Base-by-base conservation (phyloP, 2,888 invertebrate genomes). In the Drosophila kuntzei region DNA sequence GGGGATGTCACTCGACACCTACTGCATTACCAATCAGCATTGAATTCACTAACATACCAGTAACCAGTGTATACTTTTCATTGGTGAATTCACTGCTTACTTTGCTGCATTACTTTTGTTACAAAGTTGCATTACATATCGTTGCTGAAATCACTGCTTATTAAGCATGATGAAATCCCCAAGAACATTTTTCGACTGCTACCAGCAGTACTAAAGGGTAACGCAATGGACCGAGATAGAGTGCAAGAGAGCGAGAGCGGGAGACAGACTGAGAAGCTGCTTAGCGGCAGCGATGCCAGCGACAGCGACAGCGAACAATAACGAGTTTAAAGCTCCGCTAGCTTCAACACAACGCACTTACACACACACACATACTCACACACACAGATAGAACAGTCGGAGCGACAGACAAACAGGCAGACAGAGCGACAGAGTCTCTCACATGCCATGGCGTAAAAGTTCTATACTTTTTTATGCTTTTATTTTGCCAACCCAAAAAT, bases 261-360 rank as follows among this genome's bases (percentile, higher is more conserved):
- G 43, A 46, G 46, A 53, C 39, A 39, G 59, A 54, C n/a, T 14
- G 65, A 66, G 72, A 79, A 78, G 84, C 80, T 79, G 82, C 68
- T 80, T 66, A 65, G 59, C 44, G 63, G 54, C 55, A 43, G 44
- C 25, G 51, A n/a, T 37, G 66, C 9, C 44, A 25, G 20, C 54
- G 34, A 16, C 54, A 43, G 36, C 36, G 32, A 16, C 71, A 14
- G 50, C 58, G 39, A n/a, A 63, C 71, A 80, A 84, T 84, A 82
- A 85, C 86, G 82, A 82, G 82, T 85, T 85, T 82, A 82, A 82
- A 82, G 82, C 82, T 85, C 54, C 67, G 63, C 85, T 79, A 80
- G 67, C 81, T 73, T 68, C 44, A 79, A 66, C 70, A 68, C 55
- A 67, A 54, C 78, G 49, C 58, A 72, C 57, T 50, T 43, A 76